A percentile compares a stretch with the other conserved stretches of the same genome.
phyloP scores from a whole-genome alignment of 1,140 invertebrate species.

The Tetramorium alpestre region DNA sequence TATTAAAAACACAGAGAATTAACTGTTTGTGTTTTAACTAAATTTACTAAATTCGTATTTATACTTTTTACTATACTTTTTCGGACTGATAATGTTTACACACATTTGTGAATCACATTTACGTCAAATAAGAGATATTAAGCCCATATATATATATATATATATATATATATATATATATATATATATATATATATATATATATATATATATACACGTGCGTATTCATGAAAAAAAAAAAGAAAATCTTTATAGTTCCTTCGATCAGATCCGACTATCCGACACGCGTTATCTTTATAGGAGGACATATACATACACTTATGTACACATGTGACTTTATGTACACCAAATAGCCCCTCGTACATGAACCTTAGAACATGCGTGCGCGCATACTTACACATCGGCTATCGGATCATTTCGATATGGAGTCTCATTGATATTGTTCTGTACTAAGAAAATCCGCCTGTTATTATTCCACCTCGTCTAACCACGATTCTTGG shows the following conservation, averaged over 20 bases:
- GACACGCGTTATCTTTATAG: constrained; percentile 42
- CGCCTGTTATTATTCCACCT: constrained; percentile 65
- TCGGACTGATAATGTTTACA: neutral
- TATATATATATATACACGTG: too few species aligned
- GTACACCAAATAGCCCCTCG: constrained; percentile 48
- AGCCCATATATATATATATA: neutral
- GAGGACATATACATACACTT: neutral
- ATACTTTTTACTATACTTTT: neutral
- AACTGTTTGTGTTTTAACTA: too few species aligned
- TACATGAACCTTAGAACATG: constrained; percentile 33
- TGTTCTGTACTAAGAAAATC: constrained; percentile 49
- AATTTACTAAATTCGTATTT: too few species aligned
- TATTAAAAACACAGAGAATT: too few species aligned
- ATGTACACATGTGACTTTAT: neutral
- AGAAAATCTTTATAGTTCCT: neutral
- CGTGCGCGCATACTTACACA: constrained; percentile 69
- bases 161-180: too few species aligned
- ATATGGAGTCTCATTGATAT: constrained; percentile 75
- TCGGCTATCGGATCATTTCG: constrained; percentile 72
- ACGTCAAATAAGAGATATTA: neutral
- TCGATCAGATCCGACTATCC: constrained; percentile 8
- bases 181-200: too few species aligned
- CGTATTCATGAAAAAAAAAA: neutral
- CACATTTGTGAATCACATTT: neutral
- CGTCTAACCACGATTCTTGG: neutral